Base-by-base conservation (phyloP, 2,888 invertebrate species). In the Machimus atricapillus region DNA sequence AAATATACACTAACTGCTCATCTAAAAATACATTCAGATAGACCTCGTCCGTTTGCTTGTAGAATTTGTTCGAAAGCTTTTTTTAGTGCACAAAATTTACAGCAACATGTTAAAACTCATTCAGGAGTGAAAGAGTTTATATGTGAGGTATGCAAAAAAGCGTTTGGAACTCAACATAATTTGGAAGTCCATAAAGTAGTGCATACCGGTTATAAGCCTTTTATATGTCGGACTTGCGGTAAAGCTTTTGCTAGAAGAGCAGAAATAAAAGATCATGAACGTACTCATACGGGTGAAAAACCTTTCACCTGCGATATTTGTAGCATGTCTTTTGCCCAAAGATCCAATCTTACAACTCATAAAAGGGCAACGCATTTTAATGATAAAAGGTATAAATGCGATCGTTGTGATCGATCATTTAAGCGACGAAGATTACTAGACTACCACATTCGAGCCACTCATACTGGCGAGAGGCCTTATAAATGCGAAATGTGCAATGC, bases 301-400 rank as follows among this genome's bases (percentile, higher is more conserved):
- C 97, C 97, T 0, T 97, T 95, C 91, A 94, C 95, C 89, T 97
- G 97, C 90, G 96, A 96, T 89, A 93, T 95, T 79, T 97, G 97
- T 91, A 95, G 95, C 1, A 95, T 96, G 0, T 94, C 95, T 0
- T 97, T 97, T 93, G 95, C 96, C 23, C 97, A 97, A 92, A 93
- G 97, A 31, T 96, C 96, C 52, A 97, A 97, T 93, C 93, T 97
- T 89, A 96, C 96, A 91, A 96, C 96, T 0, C 97, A 97, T 91
- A 95, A 95, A 88, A 94, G 96, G 12, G 96, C 96, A 1, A 97
- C 96, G 0, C 97, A 97, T 91, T 94, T 95, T 82, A 95, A 96
- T 91, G 96, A 96, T 91, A 96, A 96, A 90, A 93, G 96, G 0
- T 95, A 96, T 91, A 94, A 94, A 89, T 97, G 97, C 90, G 92